Conservation (phyloP, 2,797 vertebrate species). For the Gila robusta region DNA sequence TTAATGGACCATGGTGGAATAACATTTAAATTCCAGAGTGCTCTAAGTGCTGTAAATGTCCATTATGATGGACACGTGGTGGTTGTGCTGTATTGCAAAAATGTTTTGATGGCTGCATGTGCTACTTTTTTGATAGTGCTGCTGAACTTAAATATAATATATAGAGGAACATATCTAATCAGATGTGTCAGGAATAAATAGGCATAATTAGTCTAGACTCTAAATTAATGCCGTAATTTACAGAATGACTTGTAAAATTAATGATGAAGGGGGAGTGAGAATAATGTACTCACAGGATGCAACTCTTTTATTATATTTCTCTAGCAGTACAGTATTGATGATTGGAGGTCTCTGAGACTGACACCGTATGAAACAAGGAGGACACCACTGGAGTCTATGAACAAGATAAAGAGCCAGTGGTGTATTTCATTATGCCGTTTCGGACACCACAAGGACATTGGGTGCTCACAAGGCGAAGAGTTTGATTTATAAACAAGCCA, state of each 20-base stretch:
- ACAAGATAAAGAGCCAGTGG: slow-evolving; percentile 42
- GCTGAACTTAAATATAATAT: not conserved
- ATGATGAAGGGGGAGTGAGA: slow-evolving; percentile 27
- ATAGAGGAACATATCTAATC: not conserved
- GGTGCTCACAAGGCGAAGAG: slow-evolving; percentile 28
- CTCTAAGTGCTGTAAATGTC: slow-evolving; percentile 1
- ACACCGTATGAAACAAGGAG: slow-evolving; percentile 37
- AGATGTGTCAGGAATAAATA: not conserved
- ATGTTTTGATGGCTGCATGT: not conserved
- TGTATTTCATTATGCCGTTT: slow-evolving; percentile 45
- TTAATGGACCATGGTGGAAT: not conserved
- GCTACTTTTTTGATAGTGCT: not conserved
- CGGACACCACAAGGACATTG: slow-evolving; percentile 41
- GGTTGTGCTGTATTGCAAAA: not conserved
- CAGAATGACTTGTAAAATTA: not conserved
- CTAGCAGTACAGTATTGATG: slow-evolving; percentile 46
- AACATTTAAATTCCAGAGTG: not conserved
- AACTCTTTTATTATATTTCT: slow-evolving; percentile 40
- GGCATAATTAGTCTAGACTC: not conserved
- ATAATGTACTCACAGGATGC: slow-evolving; percentile 10
- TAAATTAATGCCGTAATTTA: not conserved
- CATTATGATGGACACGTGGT: not conserved
- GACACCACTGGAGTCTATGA: slow-evolving; percentile 52
- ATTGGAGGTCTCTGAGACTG: slow-evolving; percentile 47
- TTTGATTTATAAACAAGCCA: slow-evolving; percentile 50